phyloP scores from a whole-genome alignment of 2,113 vertebrate genomes.

The Eulemur rufifrons region DNA sequence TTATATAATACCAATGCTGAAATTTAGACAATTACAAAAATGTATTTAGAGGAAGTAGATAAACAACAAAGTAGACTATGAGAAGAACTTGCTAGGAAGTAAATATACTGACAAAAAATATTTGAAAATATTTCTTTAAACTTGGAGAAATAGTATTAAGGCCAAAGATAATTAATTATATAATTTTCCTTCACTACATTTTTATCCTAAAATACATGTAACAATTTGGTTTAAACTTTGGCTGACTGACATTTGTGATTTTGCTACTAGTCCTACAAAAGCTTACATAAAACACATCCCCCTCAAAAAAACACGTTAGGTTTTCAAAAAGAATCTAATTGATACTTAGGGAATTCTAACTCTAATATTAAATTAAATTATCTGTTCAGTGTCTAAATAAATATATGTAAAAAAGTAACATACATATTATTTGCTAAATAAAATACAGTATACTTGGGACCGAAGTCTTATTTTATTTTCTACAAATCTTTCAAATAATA shows the following conservation, averaged over 20 bases:
- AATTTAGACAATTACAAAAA: neutral
- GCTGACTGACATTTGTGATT: neutral
- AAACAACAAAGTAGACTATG: neutral
- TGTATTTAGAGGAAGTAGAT: neutral
- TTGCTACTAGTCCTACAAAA: neutral
- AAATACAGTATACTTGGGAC: conserved; percentile 33
- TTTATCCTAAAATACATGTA: conserved; percentile 14
- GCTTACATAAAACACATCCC: neutral
- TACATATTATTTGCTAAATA: conserved; percentile 68
- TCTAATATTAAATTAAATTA: neutral
- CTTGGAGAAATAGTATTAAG: neutral
- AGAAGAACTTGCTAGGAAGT: neutral
- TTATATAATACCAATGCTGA: neutral
- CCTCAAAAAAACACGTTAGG: neutral
- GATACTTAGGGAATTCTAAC: neutral
- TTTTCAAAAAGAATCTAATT: neutral
- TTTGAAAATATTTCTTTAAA: neutral
- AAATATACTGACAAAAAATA: neutral
- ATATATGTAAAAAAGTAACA: neutral
- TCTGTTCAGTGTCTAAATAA: neutral
- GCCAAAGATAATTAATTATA: neutral
- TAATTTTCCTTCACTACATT: neutral
- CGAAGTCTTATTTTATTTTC: conserved; percentile 72
- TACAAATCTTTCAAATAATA: conserved; percentile 71
- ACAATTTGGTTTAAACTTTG: neutral